Percentiles rank a stretch among this genome's conserved stretches.
These are phyloP conservation scores for Sylvietta virens DNA, from an alignment of 2,113 vertebrate genomes.

Conservation along the genomic window DNA sequence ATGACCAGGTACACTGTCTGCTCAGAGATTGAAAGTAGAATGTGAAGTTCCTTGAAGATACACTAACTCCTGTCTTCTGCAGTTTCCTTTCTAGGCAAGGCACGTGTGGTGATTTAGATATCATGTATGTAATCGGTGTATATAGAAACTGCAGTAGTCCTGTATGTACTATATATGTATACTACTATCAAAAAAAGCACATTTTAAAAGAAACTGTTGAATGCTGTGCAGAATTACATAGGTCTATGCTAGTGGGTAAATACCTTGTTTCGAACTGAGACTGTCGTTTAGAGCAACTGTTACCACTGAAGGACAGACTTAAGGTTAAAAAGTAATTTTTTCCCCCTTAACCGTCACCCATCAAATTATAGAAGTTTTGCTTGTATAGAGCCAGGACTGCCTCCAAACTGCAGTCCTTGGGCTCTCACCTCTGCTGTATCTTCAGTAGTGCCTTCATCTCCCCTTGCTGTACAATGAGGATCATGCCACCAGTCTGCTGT, in stretches of 20 bases:
- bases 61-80: not conserved
- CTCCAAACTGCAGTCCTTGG: not conserved
- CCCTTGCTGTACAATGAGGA: rapidly evolving
- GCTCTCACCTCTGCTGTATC: not conserved
- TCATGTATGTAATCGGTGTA: not conserved
- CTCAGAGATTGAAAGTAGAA: not conserved
- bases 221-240: not conserved
- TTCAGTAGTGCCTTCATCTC: constrained; percentile 33
- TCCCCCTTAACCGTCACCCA: not conserved
- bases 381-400: not conserved
- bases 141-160: not conserved
- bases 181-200: not conserved
- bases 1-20: not conserved
- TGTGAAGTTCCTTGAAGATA: not conserved
- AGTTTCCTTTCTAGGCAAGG: not conserved
- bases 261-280: not conserved
- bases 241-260: not conserved
- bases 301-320: not conserved
- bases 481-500: not conserved
- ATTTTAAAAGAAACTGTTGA: not conserved
- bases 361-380: not conserved
- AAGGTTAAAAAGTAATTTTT: not conserved
- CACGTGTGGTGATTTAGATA: not conserved
- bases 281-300: not conserved
- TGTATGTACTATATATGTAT: not conserved